Evolutionary conservation across 2,888 invertebrate genomes (phyloP).

Genomic region (Drosophila barbarae): DNA sequence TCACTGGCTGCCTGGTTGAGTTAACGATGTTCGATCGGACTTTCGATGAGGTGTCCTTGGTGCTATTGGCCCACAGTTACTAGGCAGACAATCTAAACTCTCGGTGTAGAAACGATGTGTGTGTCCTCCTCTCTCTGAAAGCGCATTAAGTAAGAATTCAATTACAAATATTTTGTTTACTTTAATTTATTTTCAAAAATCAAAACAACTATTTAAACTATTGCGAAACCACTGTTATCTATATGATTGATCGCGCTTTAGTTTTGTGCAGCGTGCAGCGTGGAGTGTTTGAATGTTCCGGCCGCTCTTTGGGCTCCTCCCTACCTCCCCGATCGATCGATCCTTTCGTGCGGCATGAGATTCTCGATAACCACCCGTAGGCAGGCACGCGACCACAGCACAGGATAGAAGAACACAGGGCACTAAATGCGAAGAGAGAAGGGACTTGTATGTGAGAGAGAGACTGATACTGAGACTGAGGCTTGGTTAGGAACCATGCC

Average conservation of each 20-base stretch:
- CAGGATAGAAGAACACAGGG: conserved; percentile 35
- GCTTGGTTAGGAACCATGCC: conserved; percentile 31
- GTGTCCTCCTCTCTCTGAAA: conserved; percentile 74
- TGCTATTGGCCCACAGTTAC: conserved; percentile 65
- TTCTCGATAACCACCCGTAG: conserved; percentile 24
- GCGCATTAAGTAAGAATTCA: conserved; percentile 74
- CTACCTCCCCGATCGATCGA: conserved; percentile 2
- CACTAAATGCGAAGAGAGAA: conserved; percentile 39
- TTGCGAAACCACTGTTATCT: conserved; percentile 31
- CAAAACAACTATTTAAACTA: conserved; percentile 29
- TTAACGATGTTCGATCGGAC: conserved; percentile 65
- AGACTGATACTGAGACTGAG: conserved; percentile 10
- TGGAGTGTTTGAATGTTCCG: conserved; percentile 59
- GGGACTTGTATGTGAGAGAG: conserved; percentile 26
- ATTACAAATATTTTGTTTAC: conserved; percentile 61
- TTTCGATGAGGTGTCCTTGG: conserved; percentile 64
- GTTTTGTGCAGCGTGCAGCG: conserved; percentile 59
- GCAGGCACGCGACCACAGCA: conserved; percentile 33
- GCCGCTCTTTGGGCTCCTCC: conserved; percentile 38
- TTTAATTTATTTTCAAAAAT: conserved; percentile 45
- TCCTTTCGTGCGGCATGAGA: conserved; percentile 11
- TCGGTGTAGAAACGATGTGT: conserved; percentile 74
- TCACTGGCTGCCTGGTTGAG: conserved; percentile 49
- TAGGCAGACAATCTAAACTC: conserved; percentile 67
- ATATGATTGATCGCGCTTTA: conserved; percentile 59